phyloP scores from a whole-genome alignment of 2,888 invertebrate genomes.

The Auanema freiburgensis region DNA sequence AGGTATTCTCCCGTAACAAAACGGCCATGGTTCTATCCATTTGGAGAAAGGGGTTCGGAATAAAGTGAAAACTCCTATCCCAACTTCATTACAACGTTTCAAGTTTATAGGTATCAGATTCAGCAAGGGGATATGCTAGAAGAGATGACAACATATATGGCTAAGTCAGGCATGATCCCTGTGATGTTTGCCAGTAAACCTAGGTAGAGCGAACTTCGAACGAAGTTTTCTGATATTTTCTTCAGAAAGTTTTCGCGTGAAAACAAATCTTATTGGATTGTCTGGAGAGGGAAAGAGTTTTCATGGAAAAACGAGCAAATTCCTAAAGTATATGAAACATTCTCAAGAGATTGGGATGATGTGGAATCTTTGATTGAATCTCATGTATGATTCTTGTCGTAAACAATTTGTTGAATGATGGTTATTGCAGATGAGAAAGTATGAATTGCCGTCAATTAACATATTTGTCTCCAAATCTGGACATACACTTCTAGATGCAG shows the following conservation, averaged over 20 bases:
- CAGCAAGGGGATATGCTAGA: slow-evolving; percentile 28
- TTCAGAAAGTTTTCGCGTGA: background rate
- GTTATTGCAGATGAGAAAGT: slow-evolving; percentile 32
- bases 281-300: slow-evolving; percentile 39
- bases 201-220: slow-evolving; percentile 16
- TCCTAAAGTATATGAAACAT: slow-evolving; percentile 19
- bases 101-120: slow-evolving; percentile 23
- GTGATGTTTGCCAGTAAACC: slow-evolving; percentile 27
- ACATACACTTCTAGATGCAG: slow-evolving; percentile 25
- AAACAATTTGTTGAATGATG: background rate
- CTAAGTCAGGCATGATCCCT: slow-evolving; percentile 24
- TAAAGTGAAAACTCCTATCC: slow-evolving; percentile 23
- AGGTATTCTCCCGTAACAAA: slow-evolving; percentile 28
- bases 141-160: slow-evolving; percentile 29
- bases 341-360: background rate
- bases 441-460: slow-evolving; percentile 45
- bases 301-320: slow-evolving; percentile 31
- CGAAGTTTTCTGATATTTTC: background rate
- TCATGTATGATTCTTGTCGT: background rate
- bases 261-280: slow-evolving; percentile 24
- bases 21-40: slow-evolving; percentile 34
- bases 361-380: background rate
- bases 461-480: slow-evolving; percentile 30
- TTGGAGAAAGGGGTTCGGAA: slow-evolving; percentile 50
- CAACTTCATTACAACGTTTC: background rate